These are phyloP conservation scores for Boulengeromyrus knoepffleri DNA, from an alignment of 2,113 vertebrate genomes.

Conservation along the genomic window DNA sequence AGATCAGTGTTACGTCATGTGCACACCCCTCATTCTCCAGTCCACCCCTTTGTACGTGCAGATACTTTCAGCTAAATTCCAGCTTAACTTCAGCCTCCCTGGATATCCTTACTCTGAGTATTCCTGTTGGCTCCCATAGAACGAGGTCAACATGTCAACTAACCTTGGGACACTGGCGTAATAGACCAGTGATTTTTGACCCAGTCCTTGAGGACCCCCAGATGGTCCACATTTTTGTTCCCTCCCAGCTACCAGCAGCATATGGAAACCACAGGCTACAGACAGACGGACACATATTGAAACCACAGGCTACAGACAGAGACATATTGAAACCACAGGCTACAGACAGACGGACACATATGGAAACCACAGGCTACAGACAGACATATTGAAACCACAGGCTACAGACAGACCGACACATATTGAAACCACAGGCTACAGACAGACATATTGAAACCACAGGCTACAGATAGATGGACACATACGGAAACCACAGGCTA, in stretches of 20 bases:
- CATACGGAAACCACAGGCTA: not conserved
- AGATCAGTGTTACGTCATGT: not conserved
- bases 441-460: too few relatives aligned
- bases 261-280: too few relatives aligned
- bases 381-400: too few relatives aligned
- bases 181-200: not conserved
- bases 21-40: not conserved
- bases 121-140: not conserved
- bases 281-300: too few relatives aligned
- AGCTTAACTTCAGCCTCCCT: not conserved
- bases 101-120: not conserved
- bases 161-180: not conserved
- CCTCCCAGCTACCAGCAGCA: not conserved
- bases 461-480: not conserved
- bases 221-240: too few relatives aligned
- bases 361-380: too few relatives aligned
- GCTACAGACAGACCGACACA: too few relatives aligned
- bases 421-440: too few relatives aligned
- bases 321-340: too few relatives aligned
- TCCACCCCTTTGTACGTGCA: not conserved
- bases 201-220: not conserved
- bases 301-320: too few relatives aligned
- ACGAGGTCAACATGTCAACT: not conserved
- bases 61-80: not conserved
- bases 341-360: too few relatives aligned